Conservation (phyloP, 2,888 invertebrate species). For the Harpalus rufipes region DNA sequence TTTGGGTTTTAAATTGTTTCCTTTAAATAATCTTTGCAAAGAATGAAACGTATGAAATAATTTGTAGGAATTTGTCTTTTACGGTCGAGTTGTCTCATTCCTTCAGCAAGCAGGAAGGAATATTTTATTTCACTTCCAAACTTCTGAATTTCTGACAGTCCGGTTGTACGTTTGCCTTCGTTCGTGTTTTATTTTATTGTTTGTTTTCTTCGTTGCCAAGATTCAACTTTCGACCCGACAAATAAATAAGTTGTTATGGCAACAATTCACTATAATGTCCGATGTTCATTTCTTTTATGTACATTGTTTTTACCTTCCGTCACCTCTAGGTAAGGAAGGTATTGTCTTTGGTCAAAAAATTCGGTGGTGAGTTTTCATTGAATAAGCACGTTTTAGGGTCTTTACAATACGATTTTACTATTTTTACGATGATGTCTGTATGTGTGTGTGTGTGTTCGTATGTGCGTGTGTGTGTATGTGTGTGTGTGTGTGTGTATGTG, state of each 20-base stretch:
- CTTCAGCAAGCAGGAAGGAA: constrained; percentile 42
- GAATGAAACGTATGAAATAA: constrained; percentile 14
- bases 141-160: constrained; percentile 31
- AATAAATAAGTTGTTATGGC: constrained; percentile 59
- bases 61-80: constrained; percentile 25
- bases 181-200: constrained; percentile 52
- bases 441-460: too few species aligned
- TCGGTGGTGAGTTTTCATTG: too few species aligned
- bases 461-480: too few species aligned
- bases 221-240: constrained; percentile 51
- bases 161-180: constrained; percentile 9
- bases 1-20: background rate
- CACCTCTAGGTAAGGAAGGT: too few species aligned
- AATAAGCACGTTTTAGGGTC: too few species aligned
- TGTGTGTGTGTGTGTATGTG: too few species aligned
- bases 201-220: constrained; percentile 45
- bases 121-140: constrained; percentile 50
- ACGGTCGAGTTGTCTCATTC: constrained; percentile 22
- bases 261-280: constrained; percentile 48
- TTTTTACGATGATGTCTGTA: too few species aligned
- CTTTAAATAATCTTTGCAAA: background rate
- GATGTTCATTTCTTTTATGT: constrained; percentile 50
- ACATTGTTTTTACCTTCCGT: too few species aligned
- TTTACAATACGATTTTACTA: too few species aligned
- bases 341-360: too few species aligned